Evolutionary conservation across 2,113 vertebrate genomes (phyloP), one percentile per base, ranked within the genome.

Genomic region (Apodemus speciosus): DNA sequence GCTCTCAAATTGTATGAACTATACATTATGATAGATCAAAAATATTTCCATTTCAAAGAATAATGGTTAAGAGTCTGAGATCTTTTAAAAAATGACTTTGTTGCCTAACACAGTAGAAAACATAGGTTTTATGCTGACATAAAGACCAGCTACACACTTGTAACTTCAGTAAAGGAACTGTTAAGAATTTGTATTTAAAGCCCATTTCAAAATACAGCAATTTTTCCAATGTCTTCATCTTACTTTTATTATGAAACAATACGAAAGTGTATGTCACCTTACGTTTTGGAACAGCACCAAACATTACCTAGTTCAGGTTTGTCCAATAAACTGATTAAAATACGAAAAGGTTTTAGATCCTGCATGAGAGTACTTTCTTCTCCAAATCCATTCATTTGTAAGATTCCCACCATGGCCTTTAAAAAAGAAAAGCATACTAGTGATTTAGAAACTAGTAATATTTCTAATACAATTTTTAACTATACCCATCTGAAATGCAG

Each of bases 271-370:
- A 49, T 15, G 30, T 60, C 21, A 91, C n/a, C 13, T 86, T 53
- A 75, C 35, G 27, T 46, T 53, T 73, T 68, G 75, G 2, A 38
- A 89, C 4, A 89, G 51, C 2, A 76, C 30, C 73, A 89, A 43
- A 77, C 66, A 96, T 97, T 99, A 99, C 99, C 99, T 89, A 99
- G 98, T 95, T 99, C 99, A 86, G 99, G 99, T 97, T 99, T 99
- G 98, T 99, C 99, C 98, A 99, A 97, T 89, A 99, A 98, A 97
- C 99, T 99, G 97, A 99, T 99, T 94, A 99, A 99, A 98, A 99
- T 99, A 89, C 99, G 99, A 96, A 99, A 99, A 32, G 99, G 99
- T 98, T 99, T 99, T 85, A 99, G 98, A 97, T 99, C 99, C 60
- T 99, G 99, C 98, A 99, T 99, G 95, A 99, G 97, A 3, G 99